These are phyloP conservation scores for Cephus spinipes DNA, from an alignment of 2,888 invertebrate genomes.

Conservation along the genomic window DNA sequence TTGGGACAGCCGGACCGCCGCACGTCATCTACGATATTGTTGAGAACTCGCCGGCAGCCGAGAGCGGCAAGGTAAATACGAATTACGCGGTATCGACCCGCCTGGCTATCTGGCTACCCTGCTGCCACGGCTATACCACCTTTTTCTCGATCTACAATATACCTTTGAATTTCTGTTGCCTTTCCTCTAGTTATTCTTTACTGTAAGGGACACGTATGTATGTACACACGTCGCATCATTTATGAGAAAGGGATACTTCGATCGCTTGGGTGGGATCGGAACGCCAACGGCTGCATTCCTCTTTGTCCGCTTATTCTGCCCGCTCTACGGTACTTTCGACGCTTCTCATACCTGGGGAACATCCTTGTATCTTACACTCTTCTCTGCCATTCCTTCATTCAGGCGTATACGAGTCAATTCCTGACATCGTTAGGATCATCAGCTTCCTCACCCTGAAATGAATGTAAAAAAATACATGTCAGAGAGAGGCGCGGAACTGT, in stretches of 20 bases:
- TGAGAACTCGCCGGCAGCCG: slow-evolving; percentile 93
- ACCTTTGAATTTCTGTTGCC: no score
- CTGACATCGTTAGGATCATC: no score
- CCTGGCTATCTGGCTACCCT: slow-evolving; percentile 29
- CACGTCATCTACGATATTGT: slow-evolving; percentile 94
- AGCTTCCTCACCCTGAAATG: no score
- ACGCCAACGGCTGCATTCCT: slow-evolving; percentile 52
- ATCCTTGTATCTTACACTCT: slow-evolving; percentile 14
- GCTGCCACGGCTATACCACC: background rate
- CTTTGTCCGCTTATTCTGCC: slow-evolving; percentile 33
- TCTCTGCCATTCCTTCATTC: background rate
- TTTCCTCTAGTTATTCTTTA: no score
- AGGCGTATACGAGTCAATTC: no score
- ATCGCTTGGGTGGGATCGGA: slow-evolving; percentile 48
- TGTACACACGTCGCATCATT: no score
- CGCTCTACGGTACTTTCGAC: slow-evolving; percentile 22
- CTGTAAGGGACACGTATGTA: no score
- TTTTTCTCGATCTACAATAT: background rate
- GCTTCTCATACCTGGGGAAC: slow-evolving; percentile 23
- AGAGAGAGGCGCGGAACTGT: no score
- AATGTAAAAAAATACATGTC: no score
- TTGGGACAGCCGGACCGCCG: slow-evolving; percentile 91
- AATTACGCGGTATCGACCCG: slow-evolving; percentile 44
- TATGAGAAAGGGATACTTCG: slow-evolving; percentile 30
- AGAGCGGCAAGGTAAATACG: slow-evolving; percentile 84